These are phyloP conservation scores for Virgularia gustaviana DNA, from an alignment of 92 coral and sea anemone genomes.

Conservation along the genomic window DNA sequence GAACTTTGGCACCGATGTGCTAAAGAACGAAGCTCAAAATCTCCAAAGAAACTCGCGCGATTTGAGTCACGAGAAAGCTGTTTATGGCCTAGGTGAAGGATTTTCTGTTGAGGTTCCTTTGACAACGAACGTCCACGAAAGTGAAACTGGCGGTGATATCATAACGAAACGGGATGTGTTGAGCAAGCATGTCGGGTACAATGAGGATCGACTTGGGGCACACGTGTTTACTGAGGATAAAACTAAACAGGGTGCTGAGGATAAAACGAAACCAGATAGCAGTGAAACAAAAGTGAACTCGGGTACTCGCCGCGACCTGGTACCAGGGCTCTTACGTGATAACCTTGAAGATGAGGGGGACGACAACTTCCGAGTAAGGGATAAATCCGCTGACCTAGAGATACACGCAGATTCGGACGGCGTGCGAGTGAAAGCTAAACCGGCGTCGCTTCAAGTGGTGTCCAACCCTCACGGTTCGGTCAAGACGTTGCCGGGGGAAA, in stretches of 20 bases:
- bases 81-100: conserved; percentile 19
- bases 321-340: conserved; percentile 8
- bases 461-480: conserved; percentile 78
- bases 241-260: neutral
- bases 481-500: conserved; percentile 27
- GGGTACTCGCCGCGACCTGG: conserved; percentile 24
- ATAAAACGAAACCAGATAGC: neutral
- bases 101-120: conserved; percentile 19
- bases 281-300: no score
- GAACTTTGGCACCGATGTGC: no score
- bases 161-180: conserved; percentile 15
- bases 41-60: conserved; percentile 16
- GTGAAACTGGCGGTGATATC: neutral
- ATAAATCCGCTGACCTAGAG: conserved; percentile 97
- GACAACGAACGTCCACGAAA: conserved; percentile 10
- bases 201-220: neutral
- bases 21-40: conserved; percentile 6
- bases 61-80: neutral
- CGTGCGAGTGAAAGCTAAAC: conserved; percentile 95
- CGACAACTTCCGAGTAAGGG: conserved; percentile 80
- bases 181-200: neutral
- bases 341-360: conserved; percentile 5
- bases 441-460: conserved; percentile 98
- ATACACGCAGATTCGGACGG: conserved; percentile 98
- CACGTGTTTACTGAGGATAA: neutral